Percentiles rank a stretch among this genome's conserved stretches.
Conservation (phyloP, 2,888 invertebrate genomes). For the Drosophila stalkeri region DNA sequence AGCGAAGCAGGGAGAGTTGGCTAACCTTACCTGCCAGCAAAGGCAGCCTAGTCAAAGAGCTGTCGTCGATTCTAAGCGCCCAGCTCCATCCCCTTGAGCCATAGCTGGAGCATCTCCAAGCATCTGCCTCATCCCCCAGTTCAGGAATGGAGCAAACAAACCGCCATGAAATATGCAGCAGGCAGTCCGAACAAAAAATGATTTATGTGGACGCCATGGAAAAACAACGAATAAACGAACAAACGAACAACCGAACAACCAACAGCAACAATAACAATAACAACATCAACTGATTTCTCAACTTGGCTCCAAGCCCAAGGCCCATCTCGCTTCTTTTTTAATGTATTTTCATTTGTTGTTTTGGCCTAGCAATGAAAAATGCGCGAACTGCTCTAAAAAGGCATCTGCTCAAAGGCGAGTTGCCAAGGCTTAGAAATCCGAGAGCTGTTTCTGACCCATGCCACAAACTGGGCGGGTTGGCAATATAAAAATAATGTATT, state of each 20-base stretch:
- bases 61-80: slow-evolving; percentile 78
- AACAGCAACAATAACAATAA: slow-evolving; percentile 59
- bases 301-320: slow-evolving; percentile 58
- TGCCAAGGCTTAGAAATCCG: neutral
- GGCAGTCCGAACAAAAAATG: slow-evolving; percentile 70
- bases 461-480: neutral
- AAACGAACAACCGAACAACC: slow-evolving; percentile 17
- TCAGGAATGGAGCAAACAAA: slow-evolving; percentile 55
- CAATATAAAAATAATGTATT: neutral
- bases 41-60: slow-evolving; percentile 75
- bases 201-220: slow-evolving; percentile 73
- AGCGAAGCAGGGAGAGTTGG: slow-evolving; percentile 40
- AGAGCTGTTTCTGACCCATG: neutral
- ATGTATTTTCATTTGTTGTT: slow-evolving; percentile 43
- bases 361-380: slow-evolving; percentile 57
- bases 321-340: neutral
- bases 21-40: slow-evolving; percentile 73
- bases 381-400: slow-evolving; percentile 48
- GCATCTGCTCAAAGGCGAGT: slow-evolving; percentile 28
- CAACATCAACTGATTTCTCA: slow-evolving; percentile 75
- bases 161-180: slow-evolving; percentile 76
- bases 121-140: neutral
- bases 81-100: slow-evolving; percentile 27
- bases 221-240: slow-evolving; percentile 29
- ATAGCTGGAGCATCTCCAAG: slow-evolving; percentile 7